These are phyloP conservation scores for Mus pahari DNA, from an alignment of 2,113 vertebrate genomes.

Conservation along the genomic window DNA sequence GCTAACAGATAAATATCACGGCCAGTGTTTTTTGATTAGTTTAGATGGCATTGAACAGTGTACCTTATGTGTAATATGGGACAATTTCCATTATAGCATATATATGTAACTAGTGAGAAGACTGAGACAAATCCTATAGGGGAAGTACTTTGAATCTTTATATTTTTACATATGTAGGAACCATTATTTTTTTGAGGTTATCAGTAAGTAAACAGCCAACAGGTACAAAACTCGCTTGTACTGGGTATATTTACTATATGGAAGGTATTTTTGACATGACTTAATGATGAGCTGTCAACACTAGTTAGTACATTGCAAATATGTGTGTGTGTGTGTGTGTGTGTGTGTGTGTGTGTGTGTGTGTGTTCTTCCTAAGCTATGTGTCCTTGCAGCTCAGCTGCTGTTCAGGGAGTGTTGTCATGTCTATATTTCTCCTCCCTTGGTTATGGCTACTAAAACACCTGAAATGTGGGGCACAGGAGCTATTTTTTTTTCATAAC, in stretches of 20 bases:
- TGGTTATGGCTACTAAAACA: background rate
- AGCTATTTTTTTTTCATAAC: background rate
- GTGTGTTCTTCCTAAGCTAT: background rate
- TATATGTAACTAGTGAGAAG: background rate
- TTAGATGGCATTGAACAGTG: background rate
- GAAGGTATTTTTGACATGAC: background rate
- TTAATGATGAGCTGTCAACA: background rate
- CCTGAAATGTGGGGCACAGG: background rate
- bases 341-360: too few relatives aligned
- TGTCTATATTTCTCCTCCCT: background rate
- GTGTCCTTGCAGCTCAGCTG: background rate
- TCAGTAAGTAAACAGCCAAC: background rate
- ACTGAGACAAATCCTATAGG: background rate
- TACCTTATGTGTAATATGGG: constrained; percentile 3
- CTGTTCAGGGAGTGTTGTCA: background rate
- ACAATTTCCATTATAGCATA: background rate
- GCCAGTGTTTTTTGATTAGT: background rate
- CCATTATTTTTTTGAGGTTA: background rate
- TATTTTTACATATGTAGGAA: background rate
- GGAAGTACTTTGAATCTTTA: background rate
- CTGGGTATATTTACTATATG: background rate
- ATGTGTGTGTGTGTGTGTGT: too few relatives aligned
- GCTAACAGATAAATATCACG: background rate
- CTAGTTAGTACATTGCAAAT: background rate
- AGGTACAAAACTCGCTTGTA: background rate